These are phyloP conservation scores for Belonocnema kinseyi DNA, from an alignment of 1,140 invertebrate genomes.

Conservation along the genomic window DNA sequence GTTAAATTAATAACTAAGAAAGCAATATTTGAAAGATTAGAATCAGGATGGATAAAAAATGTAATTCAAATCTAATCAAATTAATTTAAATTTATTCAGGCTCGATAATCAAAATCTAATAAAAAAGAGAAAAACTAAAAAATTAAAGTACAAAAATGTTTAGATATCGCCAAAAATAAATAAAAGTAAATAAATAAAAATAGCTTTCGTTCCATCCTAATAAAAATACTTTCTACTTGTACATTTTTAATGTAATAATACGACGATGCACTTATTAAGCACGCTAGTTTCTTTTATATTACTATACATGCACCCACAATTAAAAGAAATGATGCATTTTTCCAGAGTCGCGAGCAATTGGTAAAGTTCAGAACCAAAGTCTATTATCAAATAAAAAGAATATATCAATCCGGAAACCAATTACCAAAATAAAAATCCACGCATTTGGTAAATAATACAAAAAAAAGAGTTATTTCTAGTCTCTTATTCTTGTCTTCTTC, in stretches of 20 bases:
- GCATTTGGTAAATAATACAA: no score
- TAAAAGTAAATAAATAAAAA: background rate
- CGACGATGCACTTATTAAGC: no score
- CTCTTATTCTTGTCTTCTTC: no score
- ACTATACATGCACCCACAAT: no score
- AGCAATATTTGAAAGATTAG: slow-evolving; percentile 26
- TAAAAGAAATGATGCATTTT: no score
- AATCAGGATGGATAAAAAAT: slow-evolving; percentile 10
- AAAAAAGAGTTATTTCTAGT: no score
- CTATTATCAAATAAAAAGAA: no score
- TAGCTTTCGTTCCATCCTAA: slow-evolving; percentile 7
- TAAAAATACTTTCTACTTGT: background rate
- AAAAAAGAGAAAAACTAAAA: background rate
- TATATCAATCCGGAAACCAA: no score
- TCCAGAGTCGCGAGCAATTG: no score
- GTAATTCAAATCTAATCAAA: background rate
- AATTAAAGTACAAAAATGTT: background rate
- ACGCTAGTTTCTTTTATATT: no score
- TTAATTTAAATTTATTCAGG: background rate
- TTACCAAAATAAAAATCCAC: no score
- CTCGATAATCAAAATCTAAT: background rate
- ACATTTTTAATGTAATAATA: background rate
- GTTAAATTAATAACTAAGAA: slow-evolving; percentile 26
- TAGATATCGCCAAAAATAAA: background rate
- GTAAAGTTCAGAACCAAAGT: no score